Percentiles rank a stretch among this genome's conserved stretches.
These are phyloP conservation scores for Ceratosolen solmsi DNA, from an alignment of 1,140 invertebrate genomes.

Conservation along the genomic window DNA sequence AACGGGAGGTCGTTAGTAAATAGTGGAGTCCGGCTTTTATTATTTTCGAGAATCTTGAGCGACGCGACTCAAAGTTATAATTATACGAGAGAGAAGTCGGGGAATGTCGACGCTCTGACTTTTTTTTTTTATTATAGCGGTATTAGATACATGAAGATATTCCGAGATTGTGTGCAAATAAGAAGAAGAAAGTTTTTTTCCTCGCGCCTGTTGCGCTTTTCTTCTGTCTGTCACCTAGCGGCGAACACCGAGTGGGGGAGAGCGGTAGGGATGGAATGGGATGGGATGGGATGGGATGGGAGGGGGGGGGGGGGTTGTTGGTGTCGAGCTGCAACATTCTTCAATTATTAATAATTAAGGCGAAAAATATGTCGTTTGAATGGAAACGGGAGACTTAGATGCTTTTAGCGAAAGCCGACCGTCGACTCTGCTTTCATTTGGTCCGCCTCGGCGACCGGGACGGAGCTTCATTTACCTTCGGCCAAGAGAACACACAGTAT, in stretches of 20 bases:
- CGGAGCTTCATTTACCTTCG: neutral
- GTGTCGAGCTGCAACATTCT: too few relatives aligned
- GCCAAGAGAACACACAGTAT: neutral
- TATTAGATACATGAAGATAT: slow-evolving; percentile 19
- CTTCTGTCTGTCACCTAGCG: neutral
- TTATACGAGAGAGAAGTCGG: slow-evolving; percentile 21
- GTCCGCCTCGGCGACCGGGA: too few relatives aligned
- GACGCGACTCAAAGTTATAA: slow-evolving; percentile 19
- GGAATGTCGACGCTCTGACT: slow-evolving; percentile 18
- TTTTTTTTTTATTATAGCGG: slow-evolving; percentile 20
- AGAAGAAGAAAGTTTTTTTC: slow-evolving; percentile 44
- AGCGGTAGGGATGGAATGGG: too few relatives aligned
- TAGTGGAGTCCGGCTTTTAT: slow-evolving; percentile 23
- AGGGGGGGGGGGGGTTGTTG: too few relatives aligned
- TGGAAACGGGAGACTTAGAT: slow-evolving; percentile 4
- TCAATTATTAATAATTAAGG: slow-evolving; percentile 43
- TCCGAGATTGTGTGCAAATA: slow-evolving; percentile 38
- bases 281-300: too few relatives aligned
- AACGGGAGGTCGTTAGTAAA: slow-evolving; percentile 25
- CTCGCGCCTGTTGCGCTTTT: neutral
- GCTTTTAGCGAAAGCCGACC: slow-evolving; percentile 22
- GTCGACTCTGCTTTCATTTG: slow-evolving; percentile 6
- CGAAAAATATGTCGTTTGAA: slow-evolving; percentile 2
- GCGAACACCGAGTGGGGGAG: too few relatives aligned
- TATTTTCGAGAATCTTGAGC: slow-evolving; percentile 37